Percentiles rank a stretch among this genome's conserved stretches.
Conservation (phyloP, 2,797 vertebrate genomes). For the Rousettus madagascariensis region DNA sequence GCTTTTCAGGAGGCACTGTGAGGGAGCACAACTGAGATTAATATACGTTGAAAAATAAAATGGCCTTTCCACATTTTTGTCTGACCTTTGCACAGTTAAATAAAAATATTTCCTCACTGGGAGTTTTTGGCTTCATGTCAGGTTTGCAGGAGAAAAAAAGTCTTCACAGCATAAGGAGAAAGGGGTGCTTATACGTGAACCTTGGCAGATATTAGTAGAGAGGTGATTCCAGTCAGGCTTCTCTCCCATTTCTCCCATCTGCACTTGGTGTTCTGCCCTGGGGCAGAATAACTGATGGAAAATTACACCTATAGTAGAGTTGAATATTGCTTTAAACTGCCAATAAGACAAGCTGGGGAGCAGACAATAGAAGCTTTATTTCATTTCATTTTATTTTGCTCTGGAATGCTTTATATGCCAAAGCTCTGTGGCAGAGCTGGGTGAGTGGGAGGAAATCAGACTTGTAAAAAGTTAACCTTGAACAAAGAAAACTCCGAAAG, state of each 20-base stretch:
- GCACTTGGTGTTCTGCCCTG: constrained; percentile 31
- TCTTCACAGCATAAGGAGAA: not conserved
- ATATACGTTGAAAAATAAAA: constrained; percentile 68
- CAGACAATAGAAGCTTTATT: constrained; percentile 68
- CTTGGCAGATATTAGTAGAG: constrained; percentile 6
- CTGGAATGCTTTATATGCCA: constrained; percentile 60
- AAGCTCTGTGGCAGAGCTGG: constrained; percentile 12
- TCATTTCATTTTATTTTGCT: constrained; percentile 66
- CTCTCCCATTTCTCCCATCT: constrained; percentile 16
- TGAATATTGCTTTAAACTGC: constrained; percentile 66
- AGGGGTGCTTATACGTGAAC: not conserved
- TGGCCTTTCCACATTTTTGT: constrained; percentile 66
- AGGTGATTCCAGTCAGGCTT: not conserved
- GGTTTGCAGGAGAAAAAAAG: constrained; percentile 33
- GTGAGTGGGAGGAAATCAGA: constrained; percentile 30
- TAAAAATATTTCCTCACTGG: constrained; percentile 64
- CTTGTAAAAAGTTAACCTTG: constrained; percentile 61
- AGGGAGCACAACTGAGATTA: constrained; percentile 52
- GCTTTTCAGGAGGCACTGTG: not conserved
- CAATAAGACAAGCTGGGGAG: constrained; percentile 59
- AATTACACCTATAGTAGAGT: not conserved
- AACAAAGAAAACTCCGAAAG: constrained; percentile 52
- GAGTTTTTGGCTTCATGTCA: constrained; percentile 70
- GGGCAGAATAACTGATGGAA: constrained; percentile 69
- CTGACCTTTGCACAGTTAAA: constrained; percentile 73